Evolutionary conservation across 2,797 vertebrate genomes (phyloP), one percentile per base, ranked within the genome.

Genomic region (Heteromormyrus szaboi): DNA sequence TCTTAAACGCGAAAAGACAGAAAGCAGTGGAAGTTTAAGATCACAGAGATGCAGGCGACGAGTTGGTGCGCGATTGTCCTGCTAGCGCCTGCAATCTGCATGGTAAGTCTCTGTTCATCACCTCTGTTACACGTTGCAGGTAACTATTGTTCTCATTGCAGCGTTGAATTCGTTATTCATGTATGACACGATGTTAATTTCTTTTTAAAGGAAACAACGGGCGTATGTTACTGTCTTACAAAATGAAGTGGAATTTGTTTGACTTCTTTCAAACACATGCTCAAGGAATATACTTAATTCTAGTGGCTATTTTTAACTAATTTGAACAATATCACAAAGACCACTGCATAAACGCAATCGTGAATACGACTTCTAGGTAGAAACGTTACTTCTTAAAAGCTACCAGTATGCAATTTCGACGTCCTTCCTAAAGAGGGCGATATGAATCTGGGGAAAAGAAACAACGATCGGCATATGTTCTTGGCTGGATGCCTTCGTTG

Each of bases 1-100:
- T 97, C 96, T 95, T 95, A 94, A 94, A 93, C 94, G 93, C 91
- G 93, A 96, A 93, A 94, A 92, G 94, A 96, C 95, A 97, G 96
- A 95, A 93, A 95, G 92, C 95, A 92, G 95, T 93, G 97, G 97
- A 98, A 97, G 96, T 98, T 97, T 97, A 96, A 95, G 91, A 97
- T 94, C 96, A 91, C 93, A 95, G 97, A 97, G 94, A 97, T 97
- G 97, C 97, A 94, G 96, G 93, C 95, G 94, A 94, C 96, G 90
- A 96, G 96, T 92, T 96, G 96, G 95, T 95, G 96, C 94, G 94
- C 95, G 90, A 95, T 96, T 89, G 95, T 97, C 90, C 94, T 96
- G 92, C 95, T 97, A 94, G 96, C 97, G 93, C 95, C 97, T 90
- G 92, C 96, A 85, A 91, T 97, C 91, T 97, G 96, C 93, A 95